Conservation (phyloP, 2,113 vertebrate species). For the Mesitornis unicolor region DNA sequence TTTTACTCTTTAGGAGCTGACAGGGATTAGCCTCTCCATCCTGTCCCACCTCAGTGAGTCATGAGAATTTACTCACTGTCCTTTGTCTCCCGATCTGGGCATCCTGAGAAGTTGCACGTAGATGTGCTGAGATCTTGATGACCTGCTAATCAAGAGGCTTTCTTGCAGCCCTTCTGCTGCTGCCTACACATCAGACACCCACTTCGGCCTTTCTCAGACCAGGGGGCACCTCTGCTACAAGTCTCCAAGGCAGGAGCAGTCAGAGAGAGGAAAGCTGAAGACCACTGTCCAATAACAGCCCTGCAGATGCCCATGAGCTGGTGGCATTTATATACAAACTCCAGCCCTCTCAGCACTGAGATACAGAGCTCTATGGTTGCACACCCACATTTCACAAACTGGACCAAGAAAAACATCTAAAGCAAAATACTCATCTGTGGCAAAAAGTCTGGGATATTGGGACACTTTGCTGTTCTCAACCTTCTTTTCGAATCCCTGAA, state of each 20-base stretch:
- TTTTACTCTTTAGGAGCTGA: constrained; percentile 8
- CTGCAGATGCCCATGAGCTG: background rate
- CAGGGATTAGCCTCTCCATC: constrained; percentile 34
- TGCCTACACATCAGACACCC: background rate
- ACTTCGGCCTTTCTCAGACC: background rate
- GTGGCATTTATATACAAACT: background rate
- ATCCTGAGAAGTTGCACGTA: background rate
- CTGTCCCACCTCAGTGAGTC: constrained; percentile 40
- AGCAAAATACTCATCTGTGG: background rate
- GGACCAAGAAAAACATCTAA: background rate
- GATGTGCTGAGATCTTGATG: background rate
- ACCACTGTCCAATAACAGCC: background rate
- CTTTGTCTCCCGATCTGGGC: background rate
- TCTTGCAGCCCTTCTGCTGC: background rate
- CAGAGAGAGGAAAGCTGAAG: background rate
- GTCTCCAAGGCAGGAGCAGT: background rate
- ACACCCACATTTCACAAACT: background rate
- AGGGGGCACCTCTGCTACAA: background rate
- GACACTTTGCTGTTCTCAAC: background rate
- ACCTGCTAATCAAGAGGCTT: background rate
- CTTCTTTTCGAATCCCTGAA: background rate
- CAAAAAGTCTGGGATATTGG: background rate
- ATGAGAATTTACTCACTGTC: background rate
- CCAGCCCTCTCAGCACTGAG: background rate
- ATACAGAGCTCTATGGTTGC: background rate